phyloP scores from a whole-genome alignment of 2,888 invertebrate species.

The Odontocerum albicorne region DNA sequence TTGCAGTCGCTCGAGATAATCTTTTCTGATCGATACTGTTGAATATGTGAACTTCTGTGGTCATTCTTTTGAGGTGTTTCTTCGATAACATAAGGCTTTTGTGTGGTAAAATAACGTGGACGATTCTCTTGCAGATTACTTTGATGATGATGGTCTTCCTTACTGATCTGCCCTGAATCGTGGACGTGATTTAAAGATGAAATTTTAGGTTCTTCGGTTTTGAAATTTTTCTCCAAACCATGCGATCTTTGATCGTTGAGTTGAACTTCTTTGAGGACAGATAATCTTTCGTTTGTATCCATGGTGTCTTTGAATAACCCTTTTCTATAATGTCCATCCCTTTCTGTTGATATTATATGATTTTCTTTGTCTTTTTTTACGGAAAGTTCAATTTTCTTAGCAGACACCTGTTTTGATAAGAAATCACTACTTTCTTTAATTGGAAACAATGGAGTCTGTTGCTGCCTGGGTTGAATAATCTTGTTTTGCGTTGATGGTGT shows the following conservation, averaged over 20 bases:
- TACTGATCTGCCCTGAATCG: too few species aligned
- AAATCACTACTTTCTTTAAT: constrained; percentile 19
- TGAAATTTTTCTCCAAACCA: not conserved
- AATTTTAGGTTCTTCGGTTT: not conserved
- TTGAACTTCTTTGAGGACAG: constrained; percentile 12
- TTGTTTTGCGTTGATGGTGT: constrained; percentile 23
- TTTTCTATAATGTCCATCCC: constrained; percentile 1
- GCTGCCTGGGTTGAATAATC: constrained; percentile 2
- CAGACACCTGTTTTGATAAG: not conserved
- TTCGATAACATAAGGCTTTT: not conserved
- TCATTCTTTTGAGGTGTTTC: constrained; percentile 5
- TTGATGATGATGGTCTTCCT: not conserved
- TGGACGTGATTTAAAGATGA: too few species aligned
- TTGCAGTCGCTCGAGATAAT: too few species aligned
- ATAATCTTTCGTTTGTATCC: constrained; percentile 3
- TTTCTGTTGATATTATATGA: not conserved
- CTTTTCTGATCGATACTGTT: too few species aligned
- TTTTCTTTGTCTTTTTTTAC: constrained; percentile 19
- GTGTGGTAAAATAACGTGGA: not conserved
- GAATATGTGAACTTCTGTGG: too few species aligned
- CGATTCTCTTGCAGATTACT: not conserved
- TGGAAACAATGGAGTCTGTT: constrained; percentile 25
- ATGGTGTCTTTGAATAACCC: constrained; percentile 4
- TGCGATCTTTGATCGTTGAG: not conserved
- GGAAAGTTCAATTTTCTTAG: not conserved